Percentiles rank a stretch among this genome's conserved stretches.
Evolutionary conservation across 1,140 invertebrate genomes (phyloP).

Genomic region (Platyscapa corneri): DNA sequence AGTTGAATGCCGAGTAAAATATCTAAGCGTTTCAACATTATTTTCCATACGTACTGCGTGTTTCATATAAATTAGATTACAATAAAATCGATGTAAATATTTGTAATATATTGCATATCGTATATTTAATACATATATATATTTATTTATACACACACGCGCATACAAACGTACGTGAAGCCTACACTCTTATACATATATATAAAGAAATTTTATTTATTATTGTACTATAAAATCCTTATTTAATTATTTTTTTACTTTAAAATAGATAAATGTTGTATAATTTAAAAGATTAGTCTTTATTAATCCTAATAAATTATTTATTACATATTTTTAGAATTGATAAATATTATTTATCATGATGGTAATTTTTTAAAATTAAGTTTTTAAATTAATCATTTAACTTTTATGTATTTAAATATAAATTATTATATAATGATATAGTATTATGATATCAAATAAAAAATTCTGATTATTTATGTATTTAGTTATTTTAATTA

Average conservation of each 20-base stretch:
- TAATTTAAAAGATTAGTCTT: not conserved
- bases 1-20: slow-evolving; percentile 3
- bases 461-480: too few relatives aligned
- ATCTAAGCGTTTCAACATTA: slow-evolving; percentile 10
- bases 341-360: not conserved
- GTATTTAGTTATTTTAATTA: too few relatives aligned
- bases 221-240: too few relatives aligned
- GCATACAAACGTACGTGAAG: too few relatives aligned
- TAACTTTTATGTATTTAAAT: not conserved
- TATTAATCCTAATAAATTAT: not conserved
- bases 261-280: not conserved
- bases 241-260: not conserved
- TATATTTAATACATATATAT: slow-evolving; percentile 25
- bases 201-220: too few relatives aligned
- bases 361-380: not conserved
- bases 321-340: not conserved
- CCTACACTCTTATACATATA: too few relatives aligned
- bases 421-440: too few relatives aligned
- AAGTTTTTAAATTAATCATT: not conserved
- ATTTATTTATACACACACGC: slow-evolving; percentile 21
- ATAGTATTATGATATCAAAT: too few relatives aligned
- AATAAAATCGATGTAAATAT: slow-evolving; percentile 10
- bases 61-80: not conserved
- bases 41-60: slow-evolving; percentile 1
- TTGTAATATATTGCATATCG: slow-evolving; percentile 24